phyloP scores from a whole-genome alignment of 2,888 invertebrate species.

The Labia minor region DNA sequence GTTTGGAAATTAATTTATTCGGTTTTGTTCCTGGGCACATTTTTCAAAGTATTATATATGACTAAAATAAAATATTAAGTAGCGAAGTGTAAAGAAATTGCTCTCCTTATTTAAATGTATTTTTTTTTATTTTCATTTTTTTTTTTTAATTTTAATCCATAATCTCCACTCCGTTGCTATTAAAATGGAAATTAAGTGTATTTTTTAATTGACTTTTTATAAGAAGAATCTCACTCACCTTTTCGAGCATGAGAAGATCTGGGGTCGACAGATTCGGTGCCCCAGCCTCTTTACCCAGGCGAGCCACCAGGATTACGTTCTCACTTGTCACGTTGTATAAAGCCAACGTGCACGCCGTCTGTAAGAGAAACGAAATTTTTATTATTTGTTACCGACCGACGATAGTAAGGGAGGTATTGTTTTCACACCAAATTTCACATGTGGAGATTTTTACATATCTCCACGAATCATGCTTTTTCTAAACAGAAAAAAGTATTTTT shows the following conservation, averaged over 20 bases:
- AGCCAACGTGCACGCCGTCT: slow-evolving; percentile 76
- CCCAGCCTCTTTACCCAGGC: slow-evolving; percentile 22
- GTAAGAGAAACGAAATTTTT: slow-evolving; percentile 33
- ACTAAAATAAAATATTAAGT: too few species aligned
- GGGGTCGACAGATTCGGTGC: slow-evolving; percentile 41
- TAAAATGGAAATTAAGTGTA: slow-evolving; percentile 4
- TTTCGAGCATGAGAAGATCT: slow-evolving; percentile 59
- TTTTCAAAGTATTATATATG: too few species aligned
- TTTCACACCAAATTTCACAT: too few species aligned
- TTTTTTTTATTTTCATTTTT: too few species aligned
- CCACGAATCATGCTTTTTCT: too few species aligned
- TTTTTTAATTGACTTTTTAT: slow-evolving; percentile 6
- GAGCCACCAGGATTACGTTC: slow-evolving; percentile 77
- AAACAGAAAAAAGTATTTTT: too few species aligned
- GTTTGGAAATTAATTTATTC: too few species aligned
- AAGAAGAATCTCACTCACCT: slow-evolving; percentile 42
- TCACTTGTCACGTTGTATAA: slow-evolving; percentile 77
- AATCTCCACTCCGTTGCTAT: not conserved
- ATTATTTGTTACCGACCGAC: too few species aligned
- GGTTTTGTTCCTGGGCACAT: too few species aligned
- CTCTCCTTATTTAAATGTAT: not conserved
- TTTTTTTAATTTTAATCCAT: slow-evolving; percentile 13
- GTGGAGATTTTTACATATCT: too few species aligned
- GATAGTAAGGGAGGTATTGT: too few species aligned
- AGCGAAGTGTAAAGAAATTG: too few species aligned